These are phyloP conservation scores for Trachops cirrhosus DNA, from an alignment of 2,797 vertebrate genomes.

Conservation along the genomic window DNA sequence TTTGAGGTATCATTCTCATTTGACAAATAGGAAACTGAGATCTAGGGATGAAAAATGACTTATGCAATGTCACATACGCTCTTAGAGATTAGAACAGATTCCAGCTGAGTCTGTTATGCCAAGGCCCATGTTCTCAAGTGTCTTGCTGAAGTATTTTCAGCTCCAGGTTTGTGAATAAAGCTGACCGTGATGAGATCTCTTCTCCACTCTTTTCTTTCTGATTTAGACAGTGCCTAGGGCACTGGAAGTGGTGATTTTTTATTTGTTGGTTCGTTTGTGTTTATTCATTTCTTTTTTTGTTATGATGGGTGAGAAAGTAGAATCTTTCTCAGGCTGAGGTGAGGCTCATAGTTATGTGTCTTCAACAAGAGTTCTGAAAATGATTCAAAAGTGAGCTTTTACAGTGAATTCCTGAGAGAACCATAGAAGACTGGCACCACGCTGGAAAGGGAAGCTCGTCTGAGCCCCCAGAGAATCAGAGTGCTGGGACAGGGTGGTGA, in stretches of 20 bases:
- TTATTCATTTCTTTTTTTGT: neutral
- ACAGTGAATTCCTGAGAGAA: neutral
- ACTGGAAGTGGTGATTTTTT: neutral
- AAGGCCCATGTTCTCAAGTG: neutral
- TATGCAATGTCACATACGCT: neutral
- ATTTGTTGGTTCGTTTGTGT: neutral
- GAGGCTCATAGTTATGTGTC: neutral
- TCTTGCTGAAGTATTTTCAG: neutral
- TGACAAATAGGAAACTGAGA: slow-evolving; percentile 10
- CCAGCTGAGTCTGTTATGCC: neutral
- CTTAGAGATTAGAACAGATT: neutral
- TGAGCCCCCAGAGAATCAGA: neutral
- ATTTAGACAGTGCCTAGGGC: neutral
- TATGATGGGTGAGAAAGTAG: neutral
- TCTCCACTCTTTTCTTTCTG: neutral
- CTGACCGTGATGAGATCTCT: neutral
- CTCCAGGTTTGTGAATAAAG: neutral
- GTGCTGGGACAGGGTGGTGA: neutral
- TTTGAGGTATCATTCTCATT: neutral
- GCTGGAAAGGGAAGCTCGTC: neutral
- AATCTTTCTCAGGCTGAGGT: neutral
- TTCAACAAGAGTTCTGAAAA: neutral
- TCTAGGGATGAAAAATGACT: neutral
- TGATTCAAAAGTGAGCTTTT: neutral
- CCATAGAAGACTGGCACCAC: neutral